Conservation (phyloP, 1,140 invertebrate genomes). For the Nasonia vitripennis region DNA sequence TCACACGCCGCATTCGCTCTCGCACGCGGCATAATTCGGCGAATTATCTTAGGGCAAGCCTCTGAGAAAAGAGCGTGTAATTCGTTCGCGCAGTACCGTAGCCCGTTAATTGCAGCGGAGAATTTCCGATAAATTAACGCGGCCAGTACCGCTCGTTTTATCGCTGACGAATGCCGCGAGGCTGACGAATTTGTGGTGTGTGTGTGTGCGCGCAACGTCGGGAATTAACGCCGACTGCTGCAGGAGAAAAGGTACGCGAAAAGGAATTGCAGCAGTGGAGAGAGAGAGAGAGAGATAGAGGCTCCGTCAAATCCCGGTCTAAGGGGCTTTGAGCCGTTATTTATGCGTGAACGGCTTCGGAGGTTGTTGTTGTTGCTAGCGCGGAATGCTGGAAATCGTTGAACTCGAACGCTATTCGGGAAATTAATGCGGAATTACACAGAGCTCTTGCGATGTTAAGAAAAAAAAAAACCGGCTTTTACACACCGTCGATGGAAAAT, state of each 20-base stretch:
- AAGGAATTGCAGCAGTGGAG: not conserved
- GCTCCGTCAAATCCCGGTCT: not conserved
- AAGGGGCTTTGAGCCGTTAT: conserved; percentile 14
- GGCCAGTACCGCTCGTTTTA: conserved; percentile 22
- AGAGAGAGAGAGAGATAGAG: too few species aligned
- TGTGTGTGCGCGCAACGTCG: not conserved
- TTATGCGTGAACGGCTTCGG: not conserved
- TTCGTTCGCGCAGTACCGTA: not conserved
- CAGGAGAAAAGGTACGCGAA: not conserved
- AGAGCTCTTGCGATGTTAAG: too few species aligned
- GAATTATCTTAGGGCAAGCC: not conserved
- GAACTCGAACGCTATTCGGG: too few species aligned
- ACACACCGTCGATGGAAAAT: too few species aligned
- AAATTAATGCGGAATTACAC: too few species aligned
- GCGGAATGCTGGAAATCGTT: too few species aligned
- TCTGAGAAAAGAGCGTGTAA: not conserved
- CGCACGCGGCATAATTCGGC: not conserved
- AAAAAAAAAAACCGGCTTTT: too few species aligned
- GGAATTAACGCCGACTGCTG: not conserved
- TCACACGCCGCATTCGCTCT: not conserved
- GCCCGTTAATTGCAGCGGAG: not conserved
- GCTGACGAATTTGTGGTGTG: too few species aligned
- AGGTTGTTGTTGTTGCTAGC: not conserved
- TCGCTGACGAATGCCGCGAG: conserved; percentile 30
- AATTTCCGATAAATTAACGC: conserved; percentile 22